Conservation (phyloP, 2,888 invertebrate species). For the Diarsia brunnea region DNA sequence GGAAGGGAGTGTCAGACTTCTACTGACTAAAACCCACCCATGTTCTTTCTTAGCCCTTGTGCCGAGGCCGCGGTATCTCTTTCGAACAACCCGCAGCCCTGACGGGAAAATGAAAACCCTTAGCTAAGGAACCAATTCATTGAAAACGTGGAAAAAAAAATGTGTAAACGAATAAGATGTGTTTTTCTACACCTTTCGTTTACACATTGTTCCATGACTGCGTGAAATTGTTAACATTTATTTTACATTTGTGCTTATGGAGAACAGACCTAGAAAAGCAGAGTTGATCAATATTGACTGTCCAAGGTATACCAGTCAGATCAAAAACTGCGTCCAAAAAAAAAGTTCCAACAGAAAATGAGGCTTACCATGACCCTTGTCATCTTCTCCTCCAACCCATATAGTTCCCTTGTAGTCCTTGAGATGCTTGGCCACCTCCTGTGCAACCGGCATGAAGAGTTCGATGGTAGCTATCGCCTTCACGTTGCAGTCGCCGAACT, state of each 20-base stretch:
- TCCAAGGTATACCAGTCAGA: too few relatives aligned
- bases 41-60: too few relatives aligned
- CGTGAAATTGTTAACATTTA: not conserved
- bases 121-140: not conserved
- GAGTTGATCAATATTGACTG: not conserved
- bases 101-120: not conserved
- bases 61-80: too few relatives aligned
- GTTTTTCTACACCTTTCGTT: too few relatives aligned
- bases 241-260: not conserved
- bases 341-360: not conserved
- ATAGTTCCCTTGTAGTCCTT: conserved; percentile 92
- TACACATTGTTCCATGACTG: too few relatives aligned
- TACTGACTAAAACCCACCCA: too few relatives aligned
- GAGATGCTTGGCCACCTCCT: conserved; percentile 89
- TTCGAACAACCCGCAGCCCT: too few relatives aligned
- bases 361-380: conserved; percentile 80
- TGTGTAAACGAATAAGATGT: not conserved
- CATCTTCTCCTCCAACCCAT: conserved; percentile 92
- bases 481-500: conserved; percentile 92
- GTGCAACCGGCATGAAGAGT: conserved; percentile 91
- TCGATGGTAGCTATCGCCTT: conserved; percentile 92
- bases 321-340: not conserved
- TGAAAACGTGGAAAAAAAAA: not conserved
- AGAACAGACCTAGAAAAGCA: not conserved
- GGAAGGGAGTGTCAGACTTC: too few relatives aligned